Evolutionary conservation across 2,113 vertebrate genomes (phyloP).

Genomic region (Struthidea cinerea): DNA sequence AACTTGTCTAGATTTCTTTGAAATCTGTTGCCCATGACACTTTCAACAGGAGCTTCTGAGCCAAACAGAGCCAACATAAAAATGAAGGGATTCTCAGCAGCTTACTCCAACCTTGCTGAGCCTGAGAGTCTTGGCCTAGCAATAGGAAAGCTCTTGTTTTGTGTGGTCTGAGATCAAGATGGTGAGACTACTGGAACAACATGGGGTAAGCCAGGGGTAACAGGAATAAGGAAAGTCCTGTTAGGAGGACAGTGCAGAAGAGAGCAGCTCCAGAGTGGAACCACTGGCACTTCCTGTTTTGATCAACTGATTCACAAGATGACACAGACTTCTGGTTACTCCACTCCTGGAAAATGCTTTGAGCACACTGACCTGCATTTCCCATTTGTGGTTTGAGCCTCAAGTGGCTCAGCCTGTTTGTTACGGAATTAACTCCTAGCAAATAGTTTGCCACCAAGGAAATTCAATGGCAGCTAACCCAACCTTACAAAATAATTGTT

Average conservation of each 20-base stretch:
- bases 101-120: background rate
- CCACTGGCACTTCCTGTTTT: constrained; percentile 44
- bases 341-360: constrained; percentile 2
- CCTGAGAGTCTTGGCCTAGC: background rate
- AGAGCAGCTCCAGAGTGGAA: background rate
- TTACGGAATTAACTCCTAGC: background rate
- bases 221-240: background rate
- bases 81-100: background rate
- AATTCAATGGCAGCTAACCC: background rate
- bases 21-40: background rate
- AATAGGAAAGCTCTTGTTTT: background rate
- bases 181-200: background rate
- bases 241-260: background rate
- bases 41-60: background rate
- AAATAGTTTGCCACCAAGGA: background rate
- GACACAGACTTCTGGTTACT: background rate
- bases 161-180: background rate
- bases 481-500: background rate
- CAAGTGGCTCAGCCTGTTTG: constrained; percentile 31
- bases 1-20: background rate
- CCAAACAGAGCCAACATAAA: background rate
- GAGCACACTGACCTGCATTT: constrained; percentile 43
- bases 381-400: constrained; percentile 15
- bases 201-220: background rate
- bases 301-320: background rate